Conservation (phyloP, 2,888 invertebrate species). For the Brenthis hecate region DNA sequence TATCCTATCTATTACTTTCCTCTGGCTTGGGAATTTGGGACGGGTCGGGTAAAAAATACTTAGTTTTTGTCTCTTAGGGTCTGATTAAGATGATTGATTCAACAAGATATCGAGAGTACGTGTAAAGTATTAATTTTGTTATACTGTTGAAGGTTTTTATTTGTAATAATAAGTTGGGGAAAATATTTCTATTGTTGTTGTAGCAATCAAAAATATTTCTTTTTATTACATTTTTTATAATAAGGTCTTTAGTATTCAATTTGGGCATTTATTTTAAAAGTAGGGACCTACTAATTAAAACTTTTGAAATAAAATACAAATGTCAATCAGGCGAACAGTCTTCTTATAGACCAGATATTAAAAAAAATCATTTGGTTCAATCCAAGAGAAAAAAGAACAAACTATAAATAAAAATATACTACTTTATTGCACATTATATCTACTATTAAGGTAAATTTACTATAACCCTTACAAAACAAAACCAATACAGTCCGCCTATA, state of each 20-base stretch:
- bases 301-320: no score
- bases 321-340: no score
- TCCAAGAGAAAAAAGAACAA: background rate
- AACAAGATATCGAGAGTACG: conserved; percentile 30
- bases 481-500: conserved; percentile 76
- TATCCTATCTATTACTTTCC: conserved; percentile 71
- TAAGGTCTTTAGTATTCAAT: background rate
- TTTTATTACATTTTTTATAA: background rate
- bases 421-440: conserved; percentile 11
- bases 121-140: conserved; percentile 30
- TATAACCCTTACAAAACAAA: conserved; percentile 54
- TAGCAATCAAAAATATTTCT: background rate
- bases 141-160: background rate
- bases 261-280: no score
- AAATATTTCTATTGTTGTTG: background rate
- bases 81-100: conserved; percentile 68
- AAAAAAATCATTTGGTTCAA: background rate
- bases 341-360: no score
- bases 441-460: conserved; percentile 32
- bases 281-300: no score
- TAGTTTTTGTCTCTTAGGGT: conserved; percentile 42
- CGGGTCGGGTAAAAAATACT: conserved; percentile 62
- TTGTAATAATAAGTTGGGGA: background rate
- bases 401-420: conserved; percentile 17
- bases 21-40: conserved; percentile 62